Conservation (phyloP, 2,113 vertebrate species). For the Megaceryle torquata region DNA sequence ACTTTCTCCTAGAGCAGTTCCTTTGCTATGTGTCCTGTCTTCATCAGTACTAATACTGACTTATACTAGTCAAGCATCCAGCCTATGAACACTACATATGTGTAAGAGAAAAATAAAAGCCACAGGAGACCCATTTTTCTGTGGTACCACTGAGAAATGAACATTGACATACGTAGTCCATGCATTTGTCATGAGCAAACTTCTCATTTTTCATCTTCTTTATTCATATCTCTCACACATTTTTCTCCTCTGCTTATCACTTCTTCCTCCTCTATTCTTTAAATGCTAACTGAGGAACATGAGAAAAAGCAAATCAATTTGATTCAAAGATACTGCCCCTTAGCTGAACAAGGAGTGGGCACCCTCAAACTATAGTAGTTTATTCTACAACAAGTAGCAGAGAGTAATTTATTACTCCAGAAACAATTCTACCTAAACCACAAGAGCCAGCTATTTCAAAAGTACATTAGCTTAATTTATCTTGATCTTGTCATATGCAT, state of each 20-base stretch:
- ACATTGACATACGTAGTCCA: background rate
- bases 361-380: background rate
- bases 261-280: background rate
- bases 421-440: background rate
- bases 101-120: background rate
- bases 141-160: background rate
- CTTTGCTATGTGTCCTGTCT: background rate
- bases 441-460: background rate
- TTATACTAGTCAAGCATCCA: background rate
- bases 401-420: background rate
- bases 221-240: background rate
- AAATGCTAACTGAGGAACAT: background rate
- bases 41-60: background rate
- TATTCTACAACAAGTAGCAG: background rate
- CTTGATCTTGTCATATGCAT: background rate
- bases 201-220: background rate
- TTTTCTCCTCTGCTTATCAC: background rate
- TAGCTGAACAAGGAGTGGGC: background rate
- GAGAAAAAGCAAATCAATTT: background rate
- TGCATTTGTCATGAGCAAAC: background rate
- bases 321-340: background rate
- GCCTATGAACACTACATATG: background rate
- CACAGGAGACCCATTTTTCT: background rate
- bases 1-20: background rate
- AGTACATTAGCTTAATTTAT: background rate